Percentiles rank a stretch among this genome's conserved stretches.
Evolutionary conservation across 2,797 vertebrate genomes (phyloP).

Genomic region (Echiichthys vipera): DNA sequence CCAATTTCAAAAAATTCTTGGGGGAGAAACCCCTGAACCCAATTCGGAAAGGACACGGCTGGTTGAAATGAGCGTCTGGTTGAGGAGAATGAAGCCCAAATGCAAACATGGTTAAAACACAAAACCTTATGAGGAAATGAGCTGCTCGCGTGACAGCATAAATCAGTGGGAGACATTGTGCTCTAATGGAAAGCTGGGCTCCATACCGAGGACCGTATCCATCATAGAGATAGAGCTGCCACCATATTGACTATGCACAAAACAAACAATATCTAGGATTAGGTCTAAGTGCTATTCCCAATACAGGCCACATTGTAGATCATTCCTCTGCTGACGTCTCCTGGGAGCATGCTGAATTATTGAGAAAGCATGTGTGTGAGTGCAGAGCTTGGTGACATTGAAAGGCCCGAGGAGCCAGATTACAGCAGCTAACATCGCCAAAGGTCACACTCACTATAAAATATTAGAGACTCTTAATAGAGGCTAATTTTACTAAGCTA

Average conservation of each 20-base stretch:
- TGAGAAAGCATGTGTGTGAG: slow-evolving; percentile 55
- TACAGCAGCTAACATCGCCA: slow-evolving; percentile 28
- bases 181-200: slow-evolving; percentile 69
- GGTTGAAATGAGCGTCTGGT: slow-evolving; percentile 18
- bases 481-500: slow-evolving; percentile 34
- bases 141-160: slow-evolving; percentile 66
- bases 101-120: slow-evolving; percentile 57
- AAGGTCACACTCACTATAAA: slow-evolving; percentile 41
- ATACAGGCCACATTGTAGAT: slow-evolving; percentile 65
- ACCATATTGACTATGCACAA: slow-evolving; percentile 76
- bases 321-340: slow-evolving; percentile 59
- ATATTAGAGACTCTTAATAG: slow-evolving; percentile 19
- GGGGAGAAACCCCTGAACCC: no score
- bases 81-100: slow-evolving; percentile 18
- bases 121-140: slow-evolving; percentile 75
- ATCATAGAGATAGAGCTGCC: slow-evolving; percentile 80
- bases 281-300: slow-evolving; percentile 76
- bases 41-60: neutral
- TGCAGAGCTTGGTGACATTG: slow-evolving; percentile 10
- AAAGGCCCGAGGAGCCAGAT: slow-evolving; percentile 17
- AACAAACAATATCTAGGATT: slow-evolving; percentile 79
- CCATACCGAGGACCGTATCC: slow-evolving; percentile 60
- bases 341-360: slow-evolving; percentile 66
- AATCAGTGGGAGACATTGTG: slow-evolving; percentile 69
- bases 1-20: no score